A percentile compares a stretch with the other conserved stretches of the same genome.
Conservation (phyloP, 2,113 vertebrate genomes). For the Paratilapia polleni region DNA sequence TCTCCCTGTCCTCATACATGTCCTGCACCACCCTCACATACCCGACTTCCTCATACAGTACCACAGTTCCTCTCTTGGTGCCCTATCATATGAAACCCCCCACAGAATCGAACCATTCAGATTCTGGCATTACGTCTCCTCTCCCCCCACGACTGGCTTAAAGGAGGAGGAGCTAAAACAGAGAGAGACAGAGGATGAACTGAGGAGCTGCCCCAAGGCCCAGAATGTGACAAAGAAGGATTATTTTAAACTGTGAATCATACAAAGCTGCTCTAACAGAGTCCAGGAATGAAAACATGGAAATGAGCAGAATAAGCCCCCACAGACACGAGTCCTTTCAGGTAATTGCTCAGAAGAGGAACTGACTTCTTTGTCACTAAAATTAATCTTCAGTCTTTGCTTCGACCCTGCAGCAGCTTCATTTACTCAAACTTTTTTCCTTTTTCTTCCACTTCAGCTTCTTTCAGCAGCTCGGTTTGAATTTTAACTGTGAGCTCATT, state of each 20-base stretch:
- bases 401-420: no score
- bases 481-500: neutral
- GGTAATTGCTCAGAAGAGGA: rapidly evolving
- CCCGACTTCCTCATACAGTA: no score
- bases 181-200: neutral
- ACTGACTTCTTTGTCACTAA: neutral
- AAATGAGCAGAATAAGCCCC: neutral
- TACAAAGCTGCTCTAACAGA: neutral
- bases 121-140: no score
- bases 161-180: neutral
- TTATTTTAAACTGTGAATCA: neutral
- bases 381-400: neutral
- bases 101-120: no score
- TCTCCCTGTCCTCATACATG: no score
- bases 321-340: rapidly evolving
- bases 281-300: neutral
- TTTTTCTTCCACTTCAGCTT: neutral
- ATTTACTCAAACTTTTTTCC: no score
- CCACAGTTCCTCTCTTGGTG: no score
- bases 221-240: neutral
- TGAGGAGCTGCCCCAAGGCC: neutral
- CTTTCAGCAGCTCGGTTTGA: neutral
- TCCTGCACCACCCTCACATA: no score
- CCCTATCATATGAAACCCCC: no score
- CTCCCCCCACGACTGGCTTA: neutral